These are phyloP conservation scores for Nesidiocoris tenuis DNA, from an alignment of 2,888 invertebrate species.

Conservation along the genomic window DNA sequence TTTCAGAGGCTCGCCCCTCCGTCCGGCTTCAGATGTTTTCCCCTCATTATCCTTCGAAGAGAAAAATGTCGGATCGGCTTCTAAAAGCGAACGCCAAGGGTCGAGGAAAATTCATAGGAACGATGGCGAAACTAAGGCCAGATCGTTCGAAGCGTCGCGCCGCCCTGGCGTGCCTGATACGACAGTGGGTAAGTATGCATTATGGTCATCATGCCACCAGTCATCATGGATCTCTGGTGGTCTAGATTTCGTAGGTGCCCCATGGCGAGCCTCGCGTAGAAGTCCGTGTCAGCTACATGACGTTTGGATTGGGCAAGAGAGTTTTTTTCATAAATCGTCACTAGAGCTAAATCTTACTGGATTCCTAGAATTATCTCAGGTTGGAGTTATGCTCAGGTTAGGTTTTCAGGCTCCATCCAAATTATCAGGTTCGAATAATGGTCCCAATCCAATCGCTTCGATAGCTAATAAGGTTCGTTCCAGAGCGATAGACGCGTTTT, in stretches of 20 bases:
- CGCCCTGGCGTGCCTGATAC: slow-evolving; percentile 34
- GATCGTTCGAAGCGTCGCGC: slow-evolving; percentile 30
- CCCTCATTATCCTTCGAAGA: slow-evolving; percentile 29
- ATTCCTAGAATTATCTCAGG: no score
- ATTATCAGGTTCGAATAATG: no score
- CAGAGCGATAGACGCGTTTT: no score
- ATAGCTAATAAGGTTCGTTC: no score
- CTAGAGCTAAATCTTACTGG: not conserved
- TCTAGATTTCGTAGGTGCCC: slow-evolving; percentile 7
- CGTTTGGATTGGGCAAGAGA: not conserved
- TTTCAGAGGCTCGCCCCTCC: slow-evolving; percentile 19
- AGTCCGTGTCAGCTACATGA: not conserved
- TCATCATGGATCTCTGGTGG: no score
- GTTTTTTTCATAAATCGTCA: not conserved
- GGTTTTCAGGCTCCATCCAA: no score
- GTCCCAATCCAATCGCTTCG: no score
- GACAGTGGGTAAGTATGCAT: slow-evolving; percentile 30
- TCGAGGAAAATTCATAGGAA: slow-evolving; percentile 19
- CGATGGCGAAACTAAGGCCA: slow-evolving; percentile 25
- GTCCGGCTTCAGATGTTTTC: slow-evolving; percentile 11
- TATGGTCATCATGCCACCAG: no score
- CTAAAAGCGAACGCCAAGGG: slow-evolving; percentile 19
- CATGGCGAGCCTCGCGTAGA: not conserved
- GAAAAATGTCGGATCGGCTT: not conserved
- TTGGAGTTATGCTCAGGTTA: no score